phyloP scores from a whole-genome alignment of 1,140 invertebrate genomes.

The Idris sp. region DNA sequence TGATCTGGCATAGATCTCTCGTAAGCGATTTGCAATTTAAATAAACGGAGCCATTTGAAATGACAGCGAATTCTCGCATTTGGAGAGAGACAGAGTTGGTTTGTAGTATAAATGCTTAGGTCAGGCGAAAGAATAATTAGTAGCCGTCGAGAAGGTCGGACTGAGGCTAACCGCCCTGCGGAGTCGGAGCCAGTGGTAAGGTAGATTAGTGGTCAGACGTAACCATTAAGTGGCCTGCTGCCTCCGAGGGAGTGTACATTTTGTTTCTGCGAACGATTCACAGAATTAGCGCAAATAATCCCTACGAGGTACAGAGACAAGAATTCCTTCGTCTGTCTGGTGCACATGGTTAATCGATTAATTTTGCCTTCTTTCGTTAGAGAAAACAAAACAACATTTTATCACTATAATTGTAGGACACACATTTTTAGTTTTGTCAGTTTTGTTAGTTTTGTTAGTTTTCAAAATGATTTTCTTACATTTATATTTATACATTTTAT shows the following conservation, averaged over 20 bases:
- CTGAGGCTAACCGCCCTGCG: conserved; percentile 68
- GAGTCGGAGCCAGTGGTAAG: conserved; percentile 68
- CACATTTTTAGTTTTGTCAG: too few relatives aligned
- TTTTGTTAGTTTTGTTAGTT: too few relatives aligned
- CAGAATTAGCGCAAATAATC: conserved; percentile 48
- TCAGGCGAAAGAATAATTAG: conserved; percentile 73
- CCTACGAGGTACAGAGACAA: conserved; percentile 8
- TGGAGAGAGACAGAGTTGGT: conserved; percentile 45
- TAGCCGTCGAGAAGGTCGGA: conserved; percentile 66
- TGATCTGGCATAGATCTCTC: conserved; percentile 24
- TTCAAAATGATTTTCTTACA: too few relatives aligned
- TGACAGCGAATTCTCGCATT: conserved; percentile 43
- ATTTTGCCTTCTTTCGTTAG: not conserved
- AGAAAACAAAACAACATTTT: too few relatives aligned
- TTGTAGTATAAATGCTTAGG: conserved; percentile 59
- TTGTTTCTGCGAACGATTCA: conserved; percentile 40
- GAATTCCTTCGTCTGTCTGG: conserved; percentile 7
- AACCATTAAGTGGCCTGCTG: conserved; percentile 68
- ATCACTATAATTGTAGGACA: too few relatives aligned
- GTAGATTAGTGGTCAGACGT: conserved; percentile 71
- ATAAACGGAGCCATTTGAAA: conserved; percentile 24
- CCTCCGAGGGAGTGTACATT: conserved; percentile 54
- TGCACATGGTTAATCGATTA: not conserved
- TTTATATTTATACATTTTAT: too few relatives aligned
- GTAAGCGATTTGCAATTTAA: conserved; percentile 42